A percentile compares a stretch with the other conserved stretches of the same genome.
Evolutionary conservation across 2,888 invertebrate genomes (phyloP).

Genomic region (Epsilonema sp.): DNA sequence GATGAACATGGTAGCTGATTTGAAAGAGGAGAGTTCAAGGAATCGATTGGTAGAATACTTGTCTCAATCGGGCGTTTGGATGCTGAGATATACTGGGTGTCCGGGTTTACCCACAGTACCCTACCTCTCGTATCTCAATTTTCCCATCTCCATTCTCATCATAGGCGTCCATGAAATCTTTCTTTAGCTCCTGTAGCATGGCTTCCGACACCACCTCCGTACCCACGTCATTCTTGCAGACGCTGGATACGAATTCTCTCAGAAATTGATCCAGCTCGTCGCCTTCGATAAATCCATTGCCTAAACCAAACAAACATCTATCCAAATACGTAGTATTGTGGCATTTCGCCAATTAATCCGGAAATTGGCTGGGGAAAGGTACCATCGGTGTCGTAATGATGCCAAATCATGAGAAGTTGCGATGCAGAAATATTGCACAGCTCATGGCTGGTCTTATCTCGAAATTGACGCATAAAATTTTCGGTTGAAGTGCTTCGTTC

Average conservation of each 20-base stretch:
- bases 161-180: constrained; percentile 82
- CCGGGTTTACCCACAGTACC: no score
- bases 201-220: constrained; percentile 74
- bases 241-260: constrained; percentile 64
- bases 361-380: constrained; percentile 31
- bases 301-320: constrained; percentile 39
- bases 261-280: constrained; percentile 75
- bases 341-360: no score
- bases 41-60: no score
- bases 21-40: no score
- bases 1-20: no score
- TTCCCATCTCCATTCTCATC: constrained; percentile 77
- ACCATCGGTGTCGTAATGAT: constrained; percentile 83
- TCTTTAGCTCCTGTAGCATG: constrained; percentile 66
- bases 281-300: constrained; percentile 82
- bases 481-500: no score
- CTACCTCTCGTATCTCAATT: constrained; percentile 85
- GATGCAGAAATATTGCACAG: constrained; percentile 70
- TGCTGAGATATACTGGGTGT: no score
- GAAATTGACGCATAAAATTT: constrained; percentile 77
- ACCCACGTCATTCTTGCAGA: constrained; percentile 43
- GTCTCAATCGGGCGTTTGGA: no score
- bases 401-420: constrained; percentile 94
- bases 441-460: constrained; percentile 67
- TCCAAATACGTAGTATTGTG: no score